phyloP scores from a whole-genome alignment of 2,888 invertebrate genomes.

The Troides aeacus region DNA sequence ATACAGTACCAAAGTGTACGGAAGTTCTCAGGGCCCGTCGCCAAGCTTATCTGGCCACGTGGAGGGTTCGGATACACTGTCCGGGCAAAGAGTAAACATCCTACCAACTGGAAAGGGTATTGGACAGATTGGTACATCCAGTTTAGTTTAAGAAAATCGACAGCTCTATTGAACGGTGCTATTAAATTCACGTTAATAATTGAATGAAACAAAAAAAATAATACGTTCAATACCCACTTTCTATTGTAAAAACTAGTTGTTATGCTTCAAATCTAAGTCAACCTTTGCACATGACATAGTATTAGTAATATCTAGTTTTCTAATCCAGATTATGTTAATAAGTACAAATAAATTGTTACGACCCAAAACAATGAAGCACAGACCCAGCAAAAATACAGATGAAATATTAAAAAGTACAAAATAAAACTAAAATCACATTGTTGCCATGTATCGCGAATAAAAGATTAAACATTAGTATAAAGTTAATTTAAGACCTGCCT shows the following conservation, averaged over 20 bases:
- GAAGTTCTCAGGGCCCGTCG: constrained; percentile 88
- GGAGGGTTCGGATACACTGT: constrained; percentile 64
- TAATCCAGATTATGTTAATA: constrained; percentile 9
- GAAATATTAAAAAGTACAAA: constrained; percentile 59
- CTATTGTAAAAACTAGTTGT: constrained; percentile 5
- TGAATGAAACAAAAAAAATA: too few species aligned
- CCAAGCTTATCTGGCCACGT: constrained; percentile 84
- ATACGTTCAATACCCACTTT: constrained; percentile 14
- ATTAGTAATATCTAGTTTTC: constrained; percentile 4
- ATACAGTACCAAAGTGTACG: constrained; percentile 90
- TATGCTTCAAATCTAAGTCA: constrained; percentile 29
- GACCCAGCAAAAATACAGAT: constrained; percentile 19
- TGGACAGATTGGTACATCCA: constrained; percentile 81
- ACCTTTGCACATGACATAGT: constrained; percentile 25
- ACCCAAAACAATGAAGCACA: constrained; percentile 19
- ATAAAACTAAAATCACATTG: constrained; percentile 48
- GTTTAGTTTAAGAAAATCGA: constrained; percentile 79
- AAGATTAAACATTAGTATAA: constrained; percentile 31
- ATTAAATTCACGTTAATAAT: too few species aligned
- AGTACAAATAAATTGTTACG: constrained; percentile 14
- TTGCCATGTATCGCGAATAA: constrained; percentile 60
- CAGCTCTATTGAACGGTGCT: not conserved
- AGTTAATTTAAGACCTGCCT: constrained; percentile 29
- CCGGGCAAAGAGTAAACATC: constrained; percentile 62
- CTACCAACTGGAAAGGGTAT: constrained; percentile 56